These are phyloP conservation scores for Sakesphorus luctuosus DNA, from an alignment of 2,113 vertebrate genomes.

Conservation along the genomic window DNA sequence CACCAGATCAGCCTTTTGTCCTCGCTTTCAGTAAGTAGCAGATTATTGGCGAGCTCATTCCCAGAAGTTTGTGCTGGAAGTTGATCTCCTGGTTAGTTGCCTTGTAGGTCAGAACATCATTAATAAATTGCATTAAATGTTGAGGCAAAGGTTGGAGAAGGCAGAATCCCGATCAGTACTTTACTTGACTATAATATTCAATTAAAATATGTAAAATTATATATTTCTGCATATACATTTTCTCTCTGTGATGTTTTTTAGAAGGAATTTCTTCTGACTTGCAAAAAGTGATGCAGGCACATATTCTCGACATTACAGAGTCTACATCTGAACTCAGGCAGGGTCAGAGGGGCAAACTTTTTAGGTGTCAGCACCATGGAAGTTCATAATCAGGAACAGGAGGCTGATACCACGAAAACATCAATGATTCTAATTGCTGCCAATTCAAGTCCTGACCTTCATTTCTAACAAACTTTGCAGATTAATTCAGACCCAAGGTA, in stretches of 20 bases:
- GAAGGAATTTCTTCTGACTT: neutral
- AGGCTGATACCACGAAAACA: constrained; percentile 55
- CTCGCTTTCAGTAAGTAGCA: neutral
- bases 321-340: neutral
- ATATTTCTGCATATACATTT: constrained; percentile 5
- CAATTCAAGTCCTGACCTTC: constrained; percentile 56
- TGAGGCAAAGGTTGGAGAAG: constrained; percentile 54
- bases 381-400: constrained; percentile 47
- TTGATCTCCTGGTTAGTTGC: constrained; percentile 36
- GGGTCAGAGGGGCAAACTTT: constrained; percentile 56
- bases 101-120: constrained; percentile 36
- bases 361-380: constrained; percentile 34
- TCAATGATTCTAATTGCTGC: constrained; percentile 54
- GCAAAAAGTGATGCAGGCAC: constrained; percentile 24
- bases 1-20: neutral
- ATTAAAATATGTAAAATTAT: constrained; percentile 40
- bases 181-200: constrained; percentile 1
- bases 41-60: neutral
- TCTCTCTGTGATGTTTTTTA: neutral
- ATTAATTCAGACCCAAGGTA: constrained; percentile 59
- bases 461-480: constrained; percentile 61
- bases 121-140: constrained; percentile 65
- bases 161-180: constrained; percentile 33
- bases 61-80: constrained; percentile 19
- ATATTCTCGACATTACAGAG: neutral